Percentiles rank a stretch among this genome's conserved stretches.
These are phyloP conservation scores for Oligia latruncula DNA, from an alignment of 2,888 invertebrate genomes.

Conservation along the genomic window DNA sequence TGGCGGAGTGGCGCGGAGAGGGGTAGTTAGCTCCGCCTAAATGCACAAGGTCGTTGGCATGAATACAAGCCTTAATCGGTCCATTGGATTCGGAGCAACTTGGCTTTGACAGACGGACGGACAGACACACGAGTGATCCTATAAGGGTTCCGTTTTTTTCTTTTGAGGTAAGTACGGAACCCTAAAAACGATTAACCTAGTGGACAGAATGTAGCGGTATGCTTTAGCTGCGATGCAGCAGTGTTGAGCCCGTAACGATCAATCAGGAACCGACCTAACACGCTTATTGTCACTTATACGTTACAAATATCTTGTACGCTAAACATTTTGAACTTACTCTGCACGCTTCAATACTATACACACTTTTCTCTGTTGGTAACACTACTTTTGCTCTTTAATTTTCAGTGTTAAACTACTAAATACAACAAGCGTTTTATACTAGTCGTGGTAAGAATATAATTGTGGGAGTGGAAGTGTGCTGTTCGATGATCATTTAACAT, in stretches of 20 bases:
- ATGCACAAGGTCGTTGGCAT: too few species aligned
- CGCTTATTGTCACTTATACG: slow-evolving; percentile 1
- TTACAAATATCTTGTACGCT: neutral
- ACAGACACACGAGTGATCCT: too few species aligned
- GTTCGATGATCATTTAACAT: slow-evolving; percentile 76
- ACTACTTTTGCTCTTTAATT: slow-evolving; percentile 77
- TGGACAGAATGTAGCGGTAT: neutral
- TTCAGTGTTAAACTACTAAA: slow-evolving; percentile 86
- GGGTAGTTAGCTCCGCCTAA: too few species aligned
- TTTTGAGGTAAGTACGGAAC: too few species aligned
- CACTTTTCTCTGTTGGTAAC: slow-evolving; percentile 61
- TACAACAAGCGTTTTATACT: slow-evolving; percentile 78
- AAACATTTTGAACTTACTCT: slow-evolving; percentile 5
- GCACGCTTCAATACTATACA: slow-evolving; percentile 23
- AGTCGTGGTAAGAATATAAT: slow-evolving; percentile 81
- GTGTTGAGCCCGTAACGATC: neutral
- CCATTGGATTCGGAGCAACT: too few species aligned
- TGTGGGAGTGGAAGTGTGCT: slow-evolving; percentile 78
- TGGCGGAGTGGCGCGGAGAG: too few species aligned
- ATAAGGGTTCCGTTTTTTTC: too few species aligned
- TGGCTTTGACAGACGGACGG: too few species aligned
- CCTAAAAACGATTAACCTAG: too few species aligned
- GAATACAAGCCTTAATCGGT: too few species aligned
- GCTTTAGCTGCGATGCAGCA: neutral
- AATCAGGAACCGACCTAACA: slow-evolving; percentile 17